phyloP scores from a whole-genome alignment of 2,797 vertebrate species.

The Liparis tanakae region DNA sequence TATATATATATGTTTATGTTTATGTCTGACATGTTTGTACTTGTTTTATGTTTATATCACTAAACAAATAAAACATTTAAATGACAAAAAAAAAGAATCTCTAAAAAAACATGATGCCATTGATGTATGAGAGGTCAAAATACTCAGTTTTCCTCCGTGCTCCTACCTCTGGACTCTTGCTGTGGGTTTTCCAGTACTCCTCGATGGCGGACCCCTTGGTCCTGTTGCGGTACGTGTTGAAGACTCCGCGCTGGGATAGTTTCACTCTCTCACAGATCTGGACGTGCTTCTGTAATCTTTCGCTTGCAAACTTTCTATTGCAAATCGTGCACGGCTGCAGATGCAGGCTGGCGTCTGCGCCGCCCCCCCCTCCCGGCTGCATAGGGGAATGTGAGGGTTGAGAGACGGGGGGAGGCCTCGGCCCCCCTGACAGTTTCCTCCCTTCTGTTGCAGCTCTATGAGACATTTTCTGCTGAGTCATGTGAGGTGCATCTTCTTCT shows the following conservation, averaged over 20 bases:
- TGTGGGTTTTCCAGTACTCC: constrained; percentile 78
- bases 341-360: constrained; percentile 1
- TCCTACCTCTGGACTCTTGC: constrained; percentile 69
- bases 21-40: too few relatives aligned
- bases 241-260: constrained; percentile 81
- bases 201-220: constrained; percentile 86
- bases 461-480: constrained; percentile 31
- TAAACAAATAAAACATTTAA: too few relatives aligned
- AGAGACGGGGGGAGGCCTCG: constrained; percentile 7
- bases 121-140: too few relatives aligned
- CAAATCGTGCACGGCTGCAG: constrained; percentile 84
- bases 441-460: constrained; percentile 1
- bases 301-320: constrained; percentile 77
- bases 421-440: constrained; percentile 13
- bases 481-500: constrained; percentile 19
- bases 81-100: too few relatives aligned
- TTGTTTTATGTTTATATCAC: too few relatives aligned
- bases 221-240: constrained; percentile 83
- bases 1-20: too few relatives aligned
- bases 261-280: constrained; percentile 82
- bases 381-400: constrained; percentile 12
- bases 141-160: background rate
- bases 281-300: constrained; percentile 85
- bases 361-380: constrained; percentile 5
- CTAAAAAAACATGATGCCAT: background rate